Evolutionary conservation across 2,797 vertebrate genomes (phyloP), one percentile per base, ranked within the genome.

Genomic region (Pseudochromis fuscus): DNA sequence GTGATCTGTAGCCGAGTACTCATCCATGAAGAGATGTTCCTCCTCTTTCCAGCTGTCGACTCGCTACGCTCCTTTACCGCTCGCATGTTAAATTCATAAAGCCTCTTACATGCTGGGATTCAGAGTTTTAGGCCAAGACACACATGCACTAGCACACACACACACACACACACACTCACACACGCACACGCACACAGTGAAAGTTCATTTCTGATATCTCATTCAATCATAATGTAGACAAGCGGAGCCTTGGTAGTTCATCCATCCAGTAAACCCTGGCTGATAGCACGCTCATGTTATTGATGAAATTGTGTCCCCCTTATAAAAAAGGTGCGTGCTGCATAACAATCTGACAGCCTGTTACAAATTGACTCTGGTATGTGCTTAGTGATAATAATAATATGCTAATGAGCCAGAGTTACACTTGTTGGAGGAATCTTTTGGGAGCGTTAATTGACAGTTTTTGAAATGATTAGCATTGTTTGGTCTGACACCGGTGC

Each of bases 81-180:
- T 78, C 21, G 12, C 73, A 89, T 92, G 86, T 87, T 76, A 80
- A 83, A 92, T 91, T 88, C 82, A 85, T 84, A 81, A 87, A 83
- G 56, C 65, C 31, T 79, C 52, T 69, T 60, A 68, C 68, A 55
- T 35, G 56, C 70, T 56, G 60, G 24, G 70, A 84, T 75, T 72
- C 53, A 38, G 66, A 79, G 64, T 79, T 80, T 88, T 59, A 80
- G 55, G 13, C 31, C 10, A 70, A 80, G 64, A 35, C 21, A 55
- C 57, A 64, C 38, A 51, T 21, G 38, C 42, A 24, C 56, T 50
- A 4, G 31, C 50, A 18, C 23, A 52, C 45, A 35, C 51, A 35
- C 31, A 45, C 27, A 24, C 52, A 25, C n/a, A 23, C 57, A 56
- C 40, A 24, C 27, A 52, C 33, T 45, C 30, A 30, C 30, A 2